These are phyloP conservation scores for Drosophila nr. perissopoda DNA, from an alignment of 2,888 invertebrate species.

Conservation along the genomic window DNA sequence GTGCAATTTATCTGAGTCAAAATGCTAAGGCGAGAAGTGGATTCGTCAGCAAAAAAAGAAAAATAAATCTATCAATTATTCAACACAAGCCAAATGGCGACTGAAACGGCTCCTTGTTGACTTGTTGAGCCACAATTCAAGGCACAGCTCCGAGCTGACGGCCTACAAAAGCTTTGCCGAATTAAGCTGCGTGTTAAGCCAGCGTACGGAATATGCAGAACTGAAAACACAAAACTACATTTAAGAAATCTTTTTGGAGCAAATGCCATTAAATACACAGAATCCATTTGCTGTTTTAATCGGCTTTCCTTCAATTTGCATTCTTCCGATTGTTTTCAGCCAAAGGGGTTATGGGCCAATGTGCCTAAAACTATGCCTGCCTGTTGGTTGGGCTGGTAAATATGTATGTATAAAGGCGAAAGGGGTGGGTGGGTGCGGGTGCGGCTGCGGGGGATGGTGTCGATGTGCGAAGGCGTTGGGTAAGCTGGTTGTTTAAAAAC, in stretches of 20 bases:
- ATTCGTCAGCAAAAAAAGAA: neutral
- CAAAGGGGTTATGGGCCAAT: neutral
- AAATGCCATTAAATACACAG: conserved; percentile 60
- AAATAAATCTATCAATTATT: conserved; percentile 10
- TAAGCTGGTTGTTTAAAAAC: conserved; percentile 1
- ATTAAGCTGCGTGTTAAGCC: conserved; percentile 49
- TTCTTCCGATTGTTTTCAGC: conserved; percentile 63
- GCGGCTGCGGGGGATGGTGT: too few relatives aligned
- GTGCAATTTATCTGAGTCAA: neutral
- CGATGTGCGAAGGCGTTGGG: neutral
- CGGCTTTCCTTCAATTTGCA: conserved; percentile 66
- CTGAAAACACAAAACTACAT: conserved; percentile 1
- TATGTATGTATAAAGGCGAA: neutral
- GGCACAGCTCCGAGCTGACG: conserved; percentile 4
- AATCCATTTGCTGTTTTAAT: conserved; percentile 64
- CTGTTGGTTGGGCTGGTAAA: neutral
- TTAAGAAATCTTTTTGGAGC: conserved; percentile 15
- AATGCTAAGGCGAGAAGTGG: neutral
- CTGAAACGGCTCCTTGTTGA: conserved; percentile 9
- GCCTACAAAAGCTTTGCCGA: conserved; percentile 55
- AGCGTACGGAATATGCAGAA: neutral
- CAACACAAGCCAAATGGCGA: neutral
- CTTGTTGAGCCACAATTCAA: conserved; percentile 41
- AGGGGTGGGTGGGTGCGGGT: neutral
- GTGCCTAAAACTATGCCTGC: conserved; percentile 5